phyloP scores from a whole-genome alignment of 2,113 vertebrate genomes.

The Varanus salvator region DNA sequence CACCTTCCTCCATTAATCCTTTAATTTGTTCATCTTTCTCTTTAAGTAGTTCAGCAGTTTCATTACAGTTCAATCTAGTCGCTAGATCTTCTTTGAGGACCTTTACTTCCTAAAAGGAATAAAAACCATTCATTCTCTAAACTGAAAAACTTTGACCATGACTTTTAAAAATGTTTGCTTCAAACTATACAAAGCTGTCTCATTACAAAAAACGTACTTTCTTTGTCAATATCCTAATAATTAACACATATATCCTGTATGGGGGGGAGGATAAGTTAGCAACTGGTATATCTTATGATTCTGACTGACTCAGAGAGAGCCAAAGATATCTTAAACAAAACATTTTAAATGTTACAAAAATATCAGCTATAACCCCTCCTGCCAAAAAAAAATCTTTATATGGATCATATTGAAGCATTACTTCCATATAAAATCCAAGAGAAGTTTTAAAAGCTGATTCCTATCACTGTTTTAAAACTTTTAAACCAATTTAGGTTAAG shows the following conservation, averaged over 20 bases:
- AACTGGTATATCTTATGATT: background rate
- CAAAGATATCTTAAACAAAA: background rate
- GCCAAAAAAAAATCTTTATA: background rate
- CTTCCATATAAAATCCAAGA: background rate
- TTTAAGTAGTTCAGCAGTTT: conserved; percentile 91
- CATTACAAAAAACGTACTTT: background rate
- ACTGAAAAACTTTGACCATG: background rate
- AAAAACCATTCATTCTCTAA: conserved; percentile 17
- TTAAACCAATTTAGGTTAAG: background rate
- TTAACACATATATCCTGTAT: background rate
- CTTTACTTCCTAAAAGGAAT: conserved; percentile 88
- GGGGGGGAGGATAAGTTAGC: background rate
- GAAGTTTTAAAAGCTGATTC: background rate
- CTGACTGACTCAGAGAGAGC: background rate
- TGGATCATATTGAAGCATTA: background rate
- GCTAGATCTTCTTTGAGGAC: conserved; percentile 91
- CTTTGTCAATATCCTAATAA: background rate
- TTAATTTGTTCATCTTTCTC: conserved; percentile 98
- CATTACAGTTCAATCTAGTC: conserved; percentile 88
- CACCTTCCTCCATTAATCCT: conserved; percentile 97
- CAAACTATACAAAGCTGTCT: background rate
- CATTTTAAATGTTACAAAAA: background rate
- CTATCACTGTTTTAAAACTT: background rate
- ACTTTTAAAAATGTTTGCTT: background rate
- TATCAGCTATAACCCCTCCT: background rate